Evolutionary conservation across 2,888 invertebrate species (phyloP).

Genomic region (Drosophila flavopinicola): DNA sequence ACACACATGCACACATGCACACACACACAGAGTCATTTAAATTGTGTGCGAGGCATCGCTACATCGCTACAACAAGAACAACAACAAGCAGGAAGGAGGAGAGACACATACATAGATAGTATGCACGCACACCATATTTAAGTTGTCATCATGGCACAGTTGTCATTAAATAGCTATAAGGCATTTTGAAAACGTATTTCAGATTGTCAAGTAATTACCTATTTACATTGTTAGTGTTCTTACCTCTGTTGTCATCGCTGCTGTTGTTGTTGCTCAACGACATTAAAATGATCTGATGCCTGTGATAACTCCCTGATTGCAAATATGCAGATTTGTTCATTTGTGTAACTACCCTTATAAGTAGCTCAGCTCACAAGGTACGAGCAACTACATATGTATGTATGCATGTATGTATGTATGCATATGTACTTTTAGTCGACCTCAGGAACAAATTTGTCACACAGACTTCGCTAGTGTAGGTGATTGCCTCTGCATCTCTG

Average conservation of each 20-base stretch:
- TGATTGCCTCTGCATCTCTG: no score
- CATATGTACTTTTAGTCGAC: no score
- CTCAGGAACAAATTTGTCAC: no score
- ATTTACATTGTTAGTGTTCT: constrained; percentile 60
- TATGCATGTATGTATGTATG: no score
- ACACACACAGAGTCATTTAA: background rate
- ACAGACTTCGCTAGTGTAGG: no score
- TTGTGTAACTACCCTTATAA: background rate
- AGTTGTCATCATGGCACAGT: constrained; percentile 74
- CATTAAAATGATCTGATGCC: constrained; percentile 26
- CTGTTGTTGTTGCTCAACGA: constrained; percentile 16
- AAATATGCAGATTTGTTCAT: background rate
- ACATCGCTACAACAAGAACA: constrained; percentile 1
- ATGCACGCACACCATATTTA: constrained; percentile 58
- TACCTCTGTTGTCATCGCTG: constrained; percentile 26
- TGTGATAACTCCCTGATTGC: background rate
- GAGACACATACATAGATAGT: no score
- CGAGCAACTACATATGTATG: no score
- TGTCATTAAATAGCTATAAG: constrained; percentile 73
- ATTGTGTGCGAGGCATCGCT: no score
- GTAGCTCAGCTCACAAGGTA: background rate
- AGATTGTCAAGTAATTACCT: constrained; percentile 72
- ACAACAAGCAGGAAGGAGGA: background rate
- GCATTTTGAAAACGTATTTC: constrained; percentile 72
- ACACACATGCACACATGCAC: constrained; percentile 7